Conservation (phyloP, 2,888 invertebrate species). For the Lobophora halterata region DNA sequence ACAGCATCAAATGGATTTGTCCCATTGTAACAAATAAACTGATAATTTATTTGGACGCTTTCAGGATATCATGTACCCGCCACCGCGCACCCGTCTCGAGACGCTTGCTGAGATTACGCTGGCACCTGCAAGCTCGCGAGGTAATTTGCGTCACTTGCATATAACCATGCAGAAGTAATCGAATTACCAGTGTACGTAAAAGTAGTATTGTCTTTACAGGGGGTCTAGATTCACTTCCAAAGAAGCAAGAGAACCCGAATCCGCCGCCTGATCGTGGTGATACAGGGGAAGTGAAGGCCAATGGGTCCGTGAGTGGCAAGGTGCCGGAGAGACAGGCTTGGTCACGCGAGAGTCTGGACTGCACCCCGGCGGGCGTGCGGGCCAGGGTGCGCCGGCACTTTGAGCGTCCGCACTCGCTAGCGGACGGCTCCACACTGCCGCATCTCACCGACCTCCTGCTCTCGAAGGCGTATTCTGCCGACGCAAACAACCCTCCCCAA, state of each 20-base stretch:
- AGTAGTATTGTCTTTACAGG: too few relatives aligned
- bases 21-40: too few relatives aligned
- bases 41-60: slow-evolving; percentile 3
- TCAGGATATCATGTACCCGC: slow-evolving; percentile 10
- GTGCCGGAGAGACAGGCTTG: slow-evolving; percentile 28
- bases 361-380: slow-evolving; percentile 50
- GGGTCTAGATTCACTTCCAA: too few relatives aligned
- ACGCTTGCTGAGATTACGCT: slow-evolving; percentile 63
- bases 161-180: too few relatives aligned
- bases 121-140: slow-evolving; percentile 51
- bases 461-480: slow-evolving; percentile 50
- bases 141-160: too few relatives aligned
- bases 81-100: slow-evolving; percentile 50
- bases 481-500: slow-evolving; percentile 34
- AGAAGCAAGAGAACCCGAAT: too few relatives aligned
- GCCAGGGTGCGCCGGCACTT: slow-evolving; percentile 50
- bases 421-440: slow-evolving; percentile 48
- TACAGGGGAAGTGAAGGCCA: slow-evolving; percentile 13
- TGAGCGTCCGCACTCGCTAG: slow-evolving; percentile 60
- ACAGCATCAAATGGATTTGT: too few relatives aligned
- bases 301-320: not conserved
- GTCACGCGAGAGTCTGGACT: slow-evolving; percentile 54
- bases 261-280: slow-evolving; percentile 28
- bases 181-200: too few relatives aligned
- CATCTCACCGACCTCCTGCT: slow-evolving; percentile 46